Percentiles rank a stretch among this genome's conserved stretches.
Conservation (phyloP, 2,888 invertebrate genomes). For the Troilus luridus region DNA sequence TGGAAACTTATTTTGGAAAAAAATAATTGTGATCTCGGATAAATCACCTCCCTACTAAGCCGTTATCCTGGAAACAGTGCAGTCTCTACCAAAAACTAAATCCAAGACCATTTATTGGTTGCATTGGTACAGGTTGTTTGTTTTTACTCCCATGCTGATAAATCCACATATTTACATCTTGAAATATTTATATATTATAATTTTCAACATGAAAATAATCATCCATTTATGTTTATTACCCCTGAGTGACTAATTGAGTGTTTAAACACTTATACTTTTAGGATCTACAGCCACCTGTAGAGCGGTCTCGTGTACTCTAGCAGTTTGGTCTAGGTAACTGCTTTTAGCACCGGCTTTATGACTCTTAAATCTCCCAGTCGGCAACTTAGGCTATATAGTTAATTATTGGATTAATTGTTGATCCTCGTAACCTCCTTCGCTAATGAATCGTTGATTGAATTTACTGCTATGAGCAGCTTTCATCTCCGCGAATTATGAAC, state of each 20-base stretch:
- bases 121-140: no score
- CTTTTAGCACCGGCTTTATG: conserved; percentile 40
- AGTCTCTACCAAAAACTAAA: no score
- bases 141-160: no score
- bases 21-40: no score
- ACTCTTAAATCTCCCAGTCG: conserved; percentile 30
- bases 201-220: no score
- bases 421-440: neutral
- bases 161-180: no score
- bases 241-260: neutral
- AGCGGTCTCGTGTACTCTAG: neutral
- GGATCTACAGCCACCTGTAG: conserved; percentile 3
- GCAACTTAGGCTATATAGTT: conserved; percentile 12
- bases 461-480: neutral
- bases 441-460: neutral
- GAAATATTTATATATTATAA: no score
- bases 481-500: neutral
- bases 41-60: no score
- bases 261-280: neutral
- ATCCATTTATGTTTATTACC: neutral
- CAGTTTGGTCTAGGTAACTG: conserved; percentile 35
- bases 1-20: no score
- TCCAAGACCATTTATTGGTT: no score
- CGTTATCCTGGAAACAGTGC: no score
- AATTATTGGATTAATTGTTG: neutral